phyloP scores from a whole-genome alignment of 1,140 invertebrate species.

The Neelides sp. region DNA sequence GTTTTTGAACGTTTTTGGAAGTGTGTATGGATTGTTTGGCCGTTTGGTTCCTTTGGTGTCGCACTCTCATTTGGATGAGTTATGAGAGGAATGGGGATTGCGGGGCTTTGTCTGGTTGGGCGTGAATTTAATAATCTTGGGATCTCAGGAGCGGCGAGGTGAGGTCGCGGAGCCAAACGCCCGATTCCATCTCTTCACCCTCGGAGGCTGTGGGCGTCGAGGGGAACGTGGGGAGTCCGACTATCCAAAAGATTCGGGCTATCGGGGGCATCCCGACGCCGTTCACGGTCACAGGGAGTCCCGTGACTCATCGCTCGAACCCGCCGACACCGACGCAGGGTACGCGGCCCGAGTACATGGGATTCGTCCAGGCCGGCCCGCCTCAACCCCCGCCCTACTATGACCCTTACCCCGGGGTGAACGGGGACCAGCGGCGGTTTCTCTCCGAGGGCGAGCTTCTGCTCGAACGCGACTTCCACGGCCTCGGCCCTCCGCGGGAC shows the following conservation, averaged over 20 bases:
- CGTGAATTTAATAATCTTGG: constrained; percentile 30
- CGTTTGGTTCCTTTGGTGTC: too few species aligned
- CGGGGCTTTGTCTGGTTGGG: constrained; percentile 15
- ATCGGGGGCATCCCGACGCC: constrained; percentile 67
- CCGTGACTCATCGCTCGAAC: constrained; percentile 60
- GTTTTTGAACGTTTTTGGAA: too few species aligned
- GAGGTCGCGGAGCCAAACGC: constrained; percentile 51
- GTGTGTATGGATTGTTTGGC: too few species aligned
- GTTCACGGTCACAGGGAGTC: constrained; percentile 66
- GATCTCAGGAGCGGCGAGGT: constrained; percentile 30
- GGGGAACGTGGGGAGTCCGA: constrained; percentile 52
- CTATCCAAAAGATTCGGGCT: constrained; percentile 76
- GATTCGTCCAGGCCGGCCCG: constrained; percentile 40
- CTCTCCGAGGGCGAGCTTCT: constrained; percentile 71
- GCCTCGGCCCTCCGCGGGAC: constrained; percentile 34
- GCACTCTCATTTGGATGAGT: too few species aligned
- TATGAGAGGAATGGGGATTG: neutral
- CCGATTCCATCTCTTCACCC: constrained; percentile 49
- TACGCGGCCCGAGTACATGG: constrained; percentile 69
- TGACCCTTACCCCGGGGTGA: constrained; percentile 26
- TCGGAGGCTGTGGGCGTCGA: constrained; percentile 37
- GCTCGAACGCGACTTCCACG: constrained; percentile 44
- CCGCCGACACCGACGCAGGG: constrained; percentile 76
- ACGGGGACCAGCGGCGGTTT: constrained; percentile 54
- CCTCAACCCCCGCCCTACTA: constrained; percentile 28